These are phyloP conservation scores for Leptosomus discolor DNA, from an alignment of 2,113 vertebrate genomes.

Conservation along the genomic window DNA sequence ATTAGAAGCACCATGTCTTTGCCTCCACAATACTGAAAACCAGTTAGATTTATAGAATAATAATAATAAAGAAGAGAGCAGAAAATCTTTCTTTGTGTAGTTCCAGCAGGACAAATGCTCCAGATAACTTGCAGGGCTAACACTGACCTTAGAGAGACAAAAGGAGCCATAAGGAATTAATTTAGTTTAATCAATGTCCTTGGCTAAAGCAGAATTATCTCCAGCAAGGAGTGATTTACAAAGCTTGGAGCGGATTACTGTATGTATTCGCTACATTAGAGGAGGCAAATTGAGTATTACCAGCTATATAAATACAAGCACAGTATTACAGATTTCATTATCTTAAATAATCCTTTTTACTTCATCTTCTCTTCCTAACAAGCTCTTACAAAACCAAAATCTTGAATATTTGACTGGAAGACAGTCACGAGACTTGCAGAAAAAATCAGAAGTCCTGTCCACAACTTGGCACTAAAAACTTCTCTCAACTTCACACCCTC, in stretches of 20 bases:
- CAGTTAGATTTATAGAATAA: background rate
- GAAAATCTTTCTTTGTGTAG: background rate
- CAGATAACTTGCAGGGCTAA: background rate
- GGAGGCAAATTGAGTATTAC: background rate
- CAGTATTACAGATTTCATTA: background rate
- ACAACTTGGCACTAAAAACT: background rate
- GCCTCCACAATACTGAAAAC: background rate
- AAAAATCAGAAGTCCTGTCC: background rate
- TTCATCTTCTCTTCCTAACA: background rate
- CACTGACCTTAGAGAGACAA: background rate
- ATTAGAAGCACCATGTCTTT: background rate
- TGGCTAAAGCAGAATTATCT: background rate
- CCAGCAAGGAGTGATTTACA: background rate
- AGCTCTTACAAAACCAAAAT: background rate
- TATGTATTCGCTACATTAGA: background rate
- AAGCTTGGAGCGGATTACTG: background rate
- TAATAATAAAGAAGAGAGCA: background rate
- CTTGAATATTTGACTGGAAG: background rate
- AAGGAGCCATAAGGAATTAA: conserved; percentile 4
- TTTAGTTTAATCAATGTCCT: conserved; percentile 4
- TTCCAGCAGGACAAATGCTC: background rate
- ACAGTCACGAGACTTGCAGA: background rate
- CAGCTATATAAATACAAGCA: background rate
- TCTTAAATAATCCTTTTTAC: background rate
- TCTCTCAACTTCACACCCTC: background rate